Evolutionary conservation across 2,888 invertebrate species (phyloP), one percentile per base, ranked within the genome.

Genomic region (Octonoba sinensis): DNA sequence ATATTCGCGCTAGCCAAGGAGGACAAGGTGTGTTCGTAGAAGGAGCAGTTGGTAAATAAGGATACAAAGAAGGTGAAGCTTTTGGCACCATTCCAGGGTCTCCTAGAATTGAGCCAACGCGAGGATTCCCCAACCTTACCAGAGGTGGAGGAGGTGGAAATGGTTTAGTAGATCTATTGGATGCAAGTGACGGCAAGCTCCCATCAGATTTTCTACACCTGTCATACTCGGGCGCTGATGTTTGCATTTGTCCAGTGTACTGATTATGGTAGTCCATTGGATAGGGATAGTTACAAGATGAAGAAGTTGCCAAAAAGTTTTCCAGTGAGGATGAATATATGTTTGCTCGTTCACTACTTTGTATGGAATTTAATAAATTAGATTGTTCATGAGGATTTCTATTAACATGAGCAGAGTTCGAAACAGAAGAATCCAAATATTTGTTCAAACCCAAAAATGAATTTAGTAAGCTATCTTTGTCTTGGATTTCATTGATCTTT

Each of bases 81-180:
- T 76, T 76, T 72, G 82, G 82, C 77, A 78, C 74, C 67, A 74
- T 54, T 24, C 24, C 62, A 27, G 66, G 72, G 18, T 77, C 78
- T 18, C 67, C 46, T 54, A 72, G 59, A 57, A 67, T 57, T 47
- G 67, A 47, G 47, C 22, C 46, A 3, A 65, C 47, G 22, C 66
- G 73, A 11, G 73, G 36, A 49, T 46, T 46, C 22, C 72, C 81
- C 36, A 83, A 56, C 44, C 79, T 70, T 18, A 83, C 83, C 24
- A 83, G 71, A 57, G 83, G 83, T 49, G 82, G 82, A 27, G 83
- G 83, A 4, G 83, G 83, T 54, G 79, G 79, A 11, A 66, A 66
- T 64, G 75, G 75, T 60, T 79, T 47, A 36, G 60, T 72, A 24
- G 73, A 54, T 36, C 69, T 72, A n/a, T 67, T 69, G 12, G 83